phyloP scores from a whole-genome alignment of 2,113 vertebrate species.

The Nerophis lumbriciformis region DNA sequence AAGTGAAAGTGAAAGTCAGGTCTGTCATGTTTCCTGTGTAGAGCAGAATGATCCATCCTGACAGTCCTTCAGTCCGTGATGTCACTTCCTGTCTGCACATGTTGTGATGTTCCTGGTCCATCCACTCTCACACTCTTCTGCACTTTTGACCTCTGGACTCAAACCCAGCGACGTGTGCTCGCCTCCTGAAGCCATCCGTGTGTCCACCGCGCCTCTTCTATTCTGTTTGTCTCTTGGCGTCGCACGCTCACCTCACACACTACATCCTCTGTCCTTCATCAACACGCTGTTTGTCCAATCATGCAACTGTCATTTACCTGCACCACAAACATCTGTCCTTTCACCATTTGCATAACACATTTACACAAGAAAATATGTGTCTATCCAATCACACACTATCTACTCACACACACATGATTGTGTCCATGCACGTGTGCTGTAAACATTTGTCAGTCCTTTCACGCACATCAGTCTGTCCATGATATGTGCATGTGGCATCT shows the following conservation, averaged over 20 bases:
- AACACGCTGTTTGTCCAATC: no score
- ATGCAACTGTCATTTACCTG: no score
- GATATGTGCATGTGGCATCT: no score
- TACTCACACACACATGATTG: no score
- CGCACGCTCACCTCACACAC: slow-evolving; percentile 37
- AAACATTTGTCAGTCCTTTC: no score
- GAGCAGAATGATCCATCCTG: slow-evolving; percentile 41
- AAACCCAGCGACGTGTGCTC: slow-evolving; percentile 73
- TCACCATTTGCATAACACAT: no score
- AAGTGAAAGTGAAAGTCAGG: slow-evolving; percentile 11
- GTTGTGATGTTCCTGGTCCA: slow-evolving; percentile 90
- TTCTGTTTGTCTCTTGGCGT: slow-evolving; percentile 42
- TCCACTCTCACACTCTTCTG: slow-evolving; percentile 92
- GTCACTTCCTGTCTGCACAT: slow-evolving; percentile 56
- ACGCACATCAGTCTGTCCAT: no score
- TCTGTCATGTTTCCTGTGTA: slow-evolving; percentile 11
- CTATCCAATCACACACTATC: no score
- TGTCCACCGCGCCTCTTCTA: slow-evolving; percentile 23
- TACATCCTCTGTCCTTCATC: no score
- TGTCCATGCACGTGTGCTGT: no score
- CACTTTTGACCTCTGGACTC: slow-evolving; percentile 87
- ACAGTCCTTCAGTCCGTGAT: slow-evolving; percentile 54
- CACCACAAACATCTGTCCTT: no score
- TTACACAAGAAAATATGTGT: no score
- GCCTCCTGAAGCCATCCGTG: slow-evolving; percentile 48